Conservation (phyloP, 2,888 invertebrate species). For the Ceraclea dissimilis region DNA sequence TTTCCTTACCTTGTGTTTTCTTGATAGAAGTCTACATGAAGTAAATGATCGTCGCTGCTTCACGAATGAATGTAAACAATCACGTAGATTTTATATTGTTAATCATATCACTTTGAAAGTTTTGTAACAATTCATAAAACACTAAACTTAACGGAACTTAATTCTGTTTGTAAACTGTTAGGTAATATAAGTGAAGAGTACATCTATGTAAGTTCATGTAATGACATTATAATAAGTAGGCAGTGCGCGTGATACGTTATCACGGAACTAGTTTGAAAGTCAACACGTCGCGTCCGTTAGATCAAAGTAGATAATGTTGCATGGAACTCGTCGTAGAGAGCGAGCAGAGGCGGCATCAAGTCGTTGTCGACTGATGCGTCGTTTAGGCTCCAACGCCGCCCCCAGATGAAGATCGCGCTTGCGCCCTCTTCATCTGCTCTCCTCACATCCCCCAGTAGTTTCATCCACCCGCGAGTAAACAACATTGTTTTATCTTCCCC, state of each 20-base stretch:
- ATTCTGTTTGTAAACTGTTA: no score
- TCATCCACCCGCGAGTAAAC: slow-evolving; percentile 27
- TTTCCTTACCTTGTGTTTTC: no score
- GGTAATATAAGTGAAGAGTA: no score
- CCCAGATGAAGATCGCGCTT: slow-evolving; percentile 32
- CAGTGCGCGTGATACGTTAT: not conserved
- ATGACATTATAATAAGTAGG: no score
- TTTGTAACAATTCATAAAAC: no score
- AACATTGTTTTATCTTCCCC: slow-evolving; percentile 20
- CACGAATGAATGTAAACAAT: no score
- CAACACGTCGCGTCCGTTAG: not conserved
- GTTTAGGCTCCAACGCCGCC: slow-evolving; percentile 33
- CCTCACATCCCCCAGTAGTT: slow-evolving; percentile 4
- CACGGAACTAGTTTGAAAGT: not conserved
- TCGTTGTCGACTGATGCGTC: slow-evolving; percentile 34
- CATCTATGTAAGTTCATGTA: no score
- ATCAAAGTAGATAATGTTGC: not conserved
- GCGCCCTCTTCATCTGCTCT: slow-evolving; percentile 23
- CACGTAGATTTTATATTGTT: no score
- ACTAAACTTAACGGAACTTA: no score
- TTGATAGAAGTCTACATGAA: no score
- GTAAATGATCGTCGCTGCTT: no score
- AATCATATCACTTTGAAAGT: no score
- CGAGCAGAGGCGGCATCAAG: slow-evolving; percentile 23
- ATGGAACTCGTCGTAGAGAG: not conserved